These are phyloP conservation scores for Lamprotornis superbus DNA, from an alignment of 2,113 vertebrate species.

Conservation along the genomic window DNA sequence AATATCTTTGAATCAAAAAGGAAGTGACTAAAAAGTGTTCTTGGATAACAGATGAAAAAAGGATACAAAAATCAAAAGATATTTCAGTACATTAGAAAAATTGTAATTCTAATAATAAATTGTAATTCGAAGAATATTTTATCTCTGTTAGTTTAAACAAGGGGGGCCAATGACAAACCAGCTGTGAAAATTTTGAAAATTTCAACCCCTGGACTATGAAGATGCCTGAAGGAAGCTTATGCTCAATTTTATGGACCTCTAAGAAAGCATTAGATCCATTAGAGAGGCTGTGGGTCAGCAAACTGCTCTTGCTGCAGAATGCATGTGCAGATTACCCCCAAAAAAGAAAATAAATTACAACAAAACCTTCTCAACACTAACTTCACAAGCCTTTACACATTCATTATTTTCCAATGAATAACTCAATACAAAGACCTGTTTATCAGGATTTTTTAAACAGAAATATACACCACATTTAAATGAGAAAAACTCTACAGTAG, in stretches of 20 bases:
- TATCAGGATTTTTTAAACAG: not conserved
- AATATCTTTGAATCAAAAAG: not conserved
- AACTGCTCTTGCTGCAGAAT: not conserved
- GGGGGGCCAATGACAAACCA: not conserved
- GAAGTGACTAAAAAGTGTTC: not conserved
- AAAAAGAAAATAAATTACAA: not conserved
- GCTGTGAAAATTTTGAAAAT: not conserved
- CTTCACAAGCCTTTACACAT: not conserved
- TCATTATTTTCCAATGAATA: not conserved
- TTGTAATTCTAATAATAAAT: not conserved
- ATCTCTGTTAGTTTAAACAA: not conserved
- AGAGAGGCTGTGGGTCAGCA: not conserved
- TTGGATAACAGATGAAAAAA: not conserved
- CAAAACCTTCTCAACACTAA: not conserved
- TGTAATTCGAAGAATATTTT: not conserved
- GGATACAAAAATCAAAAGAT: accelerated
- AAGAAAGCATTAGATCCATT: not conserved
- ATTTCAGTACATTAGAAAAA: not conserved
- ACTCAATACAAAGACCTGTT: not conserved
- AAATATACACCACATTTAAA: not conserved
- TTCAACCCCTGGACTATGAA: not conserved
- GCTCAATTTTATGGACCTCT: not conserved
- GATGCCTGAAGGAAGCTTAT: not conserved
- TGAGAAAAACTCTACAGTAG: not conserved
- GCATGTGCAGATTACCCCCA: not conserved